Base-by-base conservation (phyloP, 2,888 invertebrate species). In the Andrena trimmerana region DNA sequence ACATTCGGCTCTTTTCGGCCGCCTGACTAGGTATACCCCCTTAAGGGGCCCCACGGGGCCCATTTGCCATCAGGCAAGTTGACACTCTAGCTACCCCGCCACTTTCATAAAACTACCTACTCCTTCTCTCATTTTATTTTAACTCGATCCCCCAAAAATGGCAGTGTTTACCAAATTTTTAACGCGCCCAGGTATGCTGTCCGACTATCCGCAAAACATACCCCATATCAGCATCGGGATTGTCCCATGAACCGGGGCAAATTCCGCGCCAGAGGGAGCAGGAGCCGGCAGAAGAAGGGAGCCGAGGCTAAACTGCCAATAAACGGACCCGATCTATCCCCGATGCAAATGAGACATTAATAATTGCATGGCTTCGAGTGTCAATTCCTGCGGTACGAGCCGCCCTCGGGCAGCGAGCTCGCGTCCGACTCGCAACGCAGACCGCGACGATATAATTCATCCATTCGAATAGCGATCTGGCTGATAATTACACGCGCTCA, bases 301-400 rank as follows among this genome's bases (percentile, higher is more conserved):
- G 6, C 13, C 13, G 1, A 36, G 65, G 67, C 60, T 57, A 54
- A 75, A 76, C 69, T 68, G 83, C 66, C 76, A 88, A 82, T 82
- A 82, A 84, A 86, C 24, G 76, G 71, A 52, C 59, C 54, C 73
- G 84, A 88, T 82, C 80, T 78, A 69, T 86, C 60, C 70, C 54
- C 72, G 72, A 88, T 88, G 89, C 84, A 89, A 88, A 88, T 89
- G 86, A 88, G 86, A 86, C 81, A 85, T 89, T 89, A 89, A 89
- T 88, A 88, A 88, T 85, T 77, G 81, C 75, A 65, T 62, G 57
- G 78, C 75, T 85, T 20, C 73, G 87, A 85, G 87, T 89, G 88
- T 90, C 87, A 90, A 90, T 88, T 88, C 83, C 60, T 79, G 48
- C 65, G 52, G 68, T 73, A 75, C 71, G 62, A 66, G 20, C 60